These are phyloP conservation scores for Heliothis virescens DNA, from an alignment of 1,140 invertebrate genomes.

Conservation along the genomic window DNA sequence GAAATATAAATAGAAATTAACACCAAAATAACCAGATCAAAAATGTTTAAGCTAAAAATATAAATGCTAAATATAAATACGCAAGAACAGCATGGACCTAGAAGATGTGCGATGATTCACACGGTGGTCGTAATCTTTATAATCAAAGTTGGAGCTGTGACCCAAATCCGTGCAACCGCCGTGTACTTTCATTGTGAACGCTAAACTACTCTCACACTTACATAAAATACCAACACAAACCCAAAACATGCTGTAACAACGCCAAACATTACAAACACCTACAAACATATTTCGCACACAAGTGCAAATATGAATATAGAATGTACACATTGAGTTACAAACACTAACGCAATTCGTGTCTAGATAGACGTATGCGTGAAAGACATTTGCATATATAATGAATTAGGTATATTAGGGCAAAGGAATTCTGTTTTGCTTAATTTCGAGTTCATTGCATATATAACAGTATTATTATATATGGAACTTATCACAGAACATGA, in stretches of 20 bases:
- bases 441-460: slow-evolving; percentile 49
- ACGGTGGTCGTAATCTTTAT: slow-evolving; percentile 81
- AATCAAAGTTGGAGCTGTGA: slow-evolving; percentile 83
- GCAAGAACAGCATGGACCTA: slow-evolving; percentile 58
- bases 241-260: slow-evolving; percentile 50
- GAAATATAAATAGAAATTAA: slow-evolving; percentile 5
- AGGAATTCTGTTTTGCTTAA: slow-evolving; percentile 50
- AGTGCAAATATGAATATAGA: slow-evolving; percentile 46
- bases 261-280: slow-evolving; percentile 34
- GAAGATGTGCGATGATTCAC: slow-evolving; percentile 83
- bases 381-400: slow-evolving; percentile 61
- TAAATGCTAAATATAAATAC: slow-evolving; percentile 35
- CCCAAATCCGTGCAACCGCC: slow-evolving; percentile 82
- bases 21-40: neutral
- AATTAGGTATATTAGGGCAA: slow-evolving; percentile 50
- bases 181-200: slow-evolving; percentile 84
- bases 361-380: slow-evolving; percentile 59
- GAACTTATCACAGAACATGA: slow-evolving; percentile 41
- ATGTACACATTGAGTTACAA: slow-evolving; percentile 54
- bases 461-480: slow-evolving; percentile 43
- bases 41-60: slow-evolving; percentile 29
- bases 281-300: slow-evolving; percentile 53
- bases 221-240: slow-evolving; percentile 53
- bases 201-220: slow-evolving; percentile 69
- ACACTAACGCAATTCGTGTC: slow-evolving; percentile 51